These are phyloP conservation scores for Setipinna tenuifilis DNA, from an alignment of 2,797 vertebrate genomes.

Conservation along the genomic window DNA sequence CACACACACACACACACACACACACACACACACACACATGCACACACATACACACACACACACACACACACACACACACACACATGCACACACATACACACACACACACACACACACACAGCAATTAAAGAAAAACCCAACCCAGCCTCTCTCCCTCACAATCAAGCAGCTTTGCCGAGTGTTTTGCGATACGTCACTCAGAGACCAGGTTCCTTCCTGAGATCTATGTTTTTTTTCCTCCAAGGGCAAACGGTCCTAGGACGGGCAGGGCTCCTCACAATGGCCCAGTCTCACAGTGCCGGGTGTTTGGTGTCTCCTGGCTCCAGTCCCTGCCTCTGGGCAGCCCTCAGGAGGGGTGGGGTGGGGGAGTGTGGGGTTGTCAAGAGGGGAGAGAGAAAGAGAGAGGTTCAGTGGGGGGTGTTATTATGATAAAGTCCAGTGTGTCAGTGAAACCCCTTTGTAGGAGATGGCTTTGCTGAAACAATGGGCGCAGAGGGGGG, in stretches of 20 bases:
- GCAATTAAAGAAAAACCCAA: not conserved
- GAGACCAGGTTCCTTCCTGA: conserved; percentile 15
- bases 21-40: no score
- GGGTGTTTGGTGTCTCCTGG: not conserved
- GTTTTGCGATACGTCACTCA: not conserved
- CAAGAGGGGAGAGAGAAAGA: no score
- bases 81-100: no score
- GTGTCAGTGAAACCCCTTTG: conserved; percentile 13
- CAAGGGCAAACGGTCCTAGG: not conserved
- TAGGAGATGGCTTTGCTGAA: not conserved
- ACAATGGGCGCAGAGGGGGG: not conserved
- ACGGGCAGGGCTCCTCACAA: conserved; percentile 6
- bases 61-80: not conserved
- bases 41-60: not conserved
- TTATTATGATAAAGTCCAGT: conserved; percentile 17
- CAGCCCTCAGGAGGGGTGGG: not conserved
- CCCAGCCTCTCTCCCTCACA: not conserved
- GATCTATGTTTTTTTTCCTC: not conserved
- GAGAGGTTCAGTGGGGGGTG: not conserved
- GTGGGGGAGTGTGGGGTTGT: no score
- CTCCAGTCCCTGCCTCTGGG: not conserved
- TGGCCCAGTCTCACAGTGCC: not conserved
- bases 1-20: not conserved
- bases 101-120: no score
- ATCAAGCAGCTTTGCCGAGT: conserved; percentile 4